Evolutionary conservation across 1,140 invertebrate species (phyloP), one percentile per base, ranked within the genome.

Genomic region (Panulirus ornatus): DNA sequence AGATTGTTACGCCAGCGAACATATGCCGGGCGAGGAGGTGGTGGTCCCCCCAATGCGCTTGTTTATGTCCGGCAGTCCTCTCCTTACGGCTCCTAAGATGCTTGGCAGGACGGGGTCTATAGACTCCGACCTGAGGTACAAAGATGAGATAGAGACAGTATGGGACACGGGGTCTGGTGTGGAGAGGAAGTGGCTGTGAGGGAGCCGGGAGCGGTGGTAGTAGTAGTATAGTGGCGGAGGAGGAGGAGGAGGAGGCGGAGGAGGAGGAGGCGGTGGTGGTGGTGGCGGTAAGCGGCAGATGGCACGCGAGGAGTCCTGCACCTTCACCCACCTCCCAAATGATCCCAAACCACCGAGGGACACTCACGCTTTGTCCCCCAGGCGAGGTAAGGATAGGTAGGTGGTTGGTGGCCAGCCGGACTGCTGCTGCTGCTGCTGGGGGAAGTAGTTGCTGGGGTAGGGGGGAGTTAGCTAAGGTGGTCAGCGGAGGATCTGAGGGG

Each of bases 251-350:
- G 6, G 42, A 42, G 22, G 75, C 38, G 47, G 42, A 14, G 83
- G 11, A 22, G 83, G 14, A 3, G 83, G 70, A 44, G 83, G 38
- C 34, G 27, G 34, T 22, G 79, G 58, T 38, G 34, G 38, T n/a
- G 81, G 38, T 8, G 34, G 63, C 63, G 38, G 40, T 19, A 38
- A 22, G 44, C 47, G 81, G 81, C 81, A 83, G 81, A 83, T 83
- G 81, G 81, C 81, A 83, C 81, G 81, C 81, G 81, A 83, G 78
- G 76, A 51, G 1, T 22, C 81, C 81, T 73, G 34, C 81, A 34
- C 30, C 81, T 27, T 40, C 81, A 66, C 38, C 81, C 38, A 83
- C 81, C 81, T 66, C 36, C 81, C 81, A 83, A 70, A 83, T 83
- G 81, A 83, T 83, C 54, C 63, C 54, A 66, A 66, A 79, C 44